Base-by-base conservation (phyloP, 2,888 invertebrate species). In the Erpobdella octoculata region DNA sequence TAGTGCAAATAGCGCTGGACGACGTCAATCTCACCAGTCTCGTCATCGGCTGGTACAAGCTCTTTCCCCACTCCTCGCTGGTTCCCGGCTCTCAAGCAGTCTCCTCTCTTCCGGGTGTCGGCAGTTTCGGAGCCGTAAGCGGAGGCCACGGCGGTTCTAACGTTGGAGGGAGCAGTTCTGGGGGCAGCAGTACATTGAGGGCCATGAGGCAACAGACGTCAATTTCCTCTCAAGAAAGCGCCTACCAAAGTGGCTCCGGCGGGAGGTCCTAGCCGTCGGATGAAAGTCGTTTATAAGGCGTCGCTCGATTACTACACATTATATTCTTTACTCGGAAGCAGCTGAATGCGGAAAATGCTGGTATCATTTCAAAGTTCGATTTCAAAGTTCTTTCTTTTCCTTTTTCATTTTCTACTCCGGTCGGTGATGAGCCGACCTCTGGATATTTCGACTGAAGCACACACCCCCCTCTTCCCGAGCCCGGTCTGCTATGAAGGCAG, bases 11-110 rank as follows among this genome's bases (percentile, higher is more conserved):
- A 83, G 90, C 93, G 89, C 88, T 99, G 83, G 96, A 97, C 85
- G 93, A 97, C 86, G 88, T 99, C 80, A 92, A 97, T 86, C 89
- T 97, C 80, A 91, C 92, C 83, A 93, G 94, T 87, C 93, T 95
- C 84, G 93, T 95, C 84, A 93, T 96, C 86, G 96, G 96, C 85
- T 98, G 97, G 97, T 98, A 98, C 89, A 97, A 97, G 87, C 89
- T 98, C 75, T 82, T 81, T 76, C 79, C 82, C 59, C 80, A 80
- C 70, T 81, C 81, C 72, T 82, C 82, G 74, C 77, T 82, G 78
- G 80, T 82, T 72, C 79, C 79, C 71, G 41, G 59, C 3, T 28
- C 38, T 15, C 18, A n/a, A 31, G n/a, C 61, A 5, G 25, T 21
- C 35, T 28, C 59, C 35, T 35, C 37, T 18, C 58, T 53, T 31